Evolutionary conservation across 2,888 invertebrate genomes (phyloP).

Genomic region (Notodonta dromedarius): DNA sequence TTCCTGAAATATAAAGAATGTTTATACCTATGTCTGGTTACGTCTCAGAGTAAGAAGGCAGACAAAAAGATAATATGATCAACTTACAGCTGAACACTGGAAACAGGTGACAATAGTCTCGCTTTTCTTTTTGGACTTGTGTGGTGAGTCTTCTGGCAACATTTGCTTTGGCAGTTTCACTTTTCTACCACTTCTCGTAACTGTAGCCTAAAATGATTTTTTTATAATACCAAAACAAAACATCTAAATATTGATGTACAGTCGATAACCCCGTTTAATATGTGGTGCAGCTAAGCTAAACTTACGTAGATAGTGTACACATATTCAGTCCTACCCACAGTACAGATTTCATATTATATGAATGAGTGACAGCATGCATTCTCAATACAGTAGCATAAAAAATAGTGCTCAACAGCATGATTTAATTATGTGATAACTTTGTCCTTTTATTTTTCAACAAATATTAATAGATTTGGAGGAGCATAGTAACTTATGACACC

Average conservation of each 20-base stretch:
- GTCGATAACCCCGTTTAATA: no score
- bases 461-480: no score
- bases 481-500: no score
- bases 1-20: constrained; percentile 52
- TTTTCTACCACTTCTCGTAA: constrained; percentile 73
- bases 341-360: no score
- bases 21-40: not conserved
- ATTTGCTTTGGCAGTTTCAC: constrained; percentile 71
- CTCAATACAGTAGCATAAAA: no score
- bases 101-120: constrained; percentile 60
- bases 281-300: no score
- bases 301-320: no score
- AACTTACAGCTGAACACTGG: constrained; percentile 70
- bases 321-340: no score
- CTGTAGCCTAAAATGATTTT: constrained; percentile 57
- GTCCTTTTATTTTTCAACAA: no score
- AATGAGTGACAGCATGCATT: no score
- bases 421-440: no score
- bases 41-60: not conserved
- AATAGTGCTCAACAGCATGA: no score
- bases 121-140: constrained; percentile 61
- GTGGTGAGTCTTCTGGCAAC: constrained; percentile 53
- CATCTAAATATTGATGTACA: not conserved
- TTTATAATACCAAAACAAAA: not conserved
- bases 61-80: not conserved